phyloP scores from a whole-genome alignment of 2,888 invertebrate species.

The Himalopsyche kuldschensis region DNA sequence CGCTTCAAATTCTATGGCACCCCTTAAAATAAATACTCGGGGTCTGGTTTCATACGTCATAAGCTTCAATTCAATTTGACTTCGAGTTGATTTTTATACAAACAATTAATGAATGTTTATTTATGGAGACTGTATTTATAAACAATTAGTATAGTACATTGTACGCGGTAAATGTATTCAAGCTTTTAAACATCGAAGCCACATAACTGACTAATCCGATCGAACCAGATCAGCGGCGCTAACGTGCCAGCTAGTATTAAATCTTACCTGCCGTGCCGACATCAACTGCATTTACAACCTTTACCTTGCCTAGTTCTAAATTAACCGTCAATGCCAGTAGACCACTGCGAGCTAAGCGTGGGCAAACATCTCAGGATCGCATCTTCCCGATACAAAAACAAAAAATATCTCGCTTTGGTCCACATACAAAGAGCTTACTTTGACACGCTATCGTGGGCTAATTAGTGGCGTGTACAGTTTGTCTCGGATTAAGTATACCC shows the following conservation, averaged over 20 bases:
- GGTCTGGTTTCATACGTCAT: too few species aligned
- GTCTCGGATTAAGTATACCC: neutral
- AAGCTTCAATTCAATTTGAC: too few species aligned
- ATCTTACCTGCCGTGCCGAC: constrained; percentile 3
- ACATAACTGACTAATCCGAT: neutral
- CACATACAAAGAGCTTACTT: neutral
- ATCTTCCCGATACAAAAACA: neutral
- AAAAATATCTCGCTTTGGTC: neutral
- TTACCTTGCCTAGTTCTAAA: constrained; percentile 23
- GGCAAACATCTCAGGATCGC: constrained; percentile 4
- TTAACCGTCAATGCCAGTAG: constrained; percentile 22
- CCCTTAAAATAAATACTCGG: too few species aligned
- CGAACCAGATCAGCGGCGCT: neutral
- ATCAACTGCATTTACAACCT: constrained; percentile 11
- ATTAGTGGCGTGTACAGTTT: neutral
- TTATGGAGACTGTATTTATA: neutral
- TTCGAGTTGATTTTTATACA: too few species aligned
- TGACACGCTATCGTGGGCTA: neutral
- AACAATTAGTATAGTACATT: neutral
- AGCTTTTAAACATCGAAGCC: neutral
- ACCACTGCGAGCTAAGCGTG: neutral
- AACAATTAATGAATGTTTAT: too few species aligned
- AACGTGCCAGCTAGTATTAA: neutral
- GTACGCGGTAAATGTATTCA: neutral
- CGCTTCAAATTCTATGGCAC: too few species aligned